A percentile compares a stretch with the other conserved stretches of the same genome.
Evolutionary conservation across 2,797 vertebrate genomes (phyloP).

Genomic region (Morus bassanus): DNA sequence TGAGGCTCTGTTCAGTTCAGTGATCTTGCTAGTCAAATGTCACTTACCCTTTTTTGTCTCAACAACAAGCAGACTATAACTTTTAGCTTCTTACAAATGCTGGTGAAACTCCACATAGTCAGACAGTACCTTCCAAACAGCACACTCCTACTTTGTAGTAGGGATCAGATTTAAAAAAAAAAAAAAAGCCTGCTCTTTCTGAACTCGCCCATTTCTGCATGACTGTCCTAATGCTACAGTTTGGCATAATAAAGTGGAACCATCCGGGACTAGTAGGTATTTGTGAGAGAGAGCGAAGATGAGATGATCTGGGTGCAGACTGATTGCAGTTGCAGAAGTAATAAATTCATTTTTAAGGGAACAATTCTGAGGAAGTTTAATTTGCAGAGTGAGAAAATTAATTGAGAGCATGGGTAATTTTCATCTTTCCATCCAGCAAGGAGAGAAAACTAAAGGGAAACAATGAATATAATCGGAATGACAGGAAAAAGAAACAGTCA

Average conservation of each 20-base stretch:
- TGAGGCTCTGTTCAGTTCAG: neutral
- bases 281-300: neutral
- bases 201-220: neutral
- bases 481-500: constrained; percentile 15
- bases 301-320: neutral
- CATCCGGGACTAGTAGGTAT: neutral
- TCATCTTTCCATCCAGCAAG: constrained; percentile 1
- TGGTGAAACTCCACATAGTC: neutral
- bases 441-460: neutral
- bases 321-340: neutral
- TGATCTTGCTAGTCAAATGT: neutral
- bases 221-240: neutral
- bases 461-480: neutral
- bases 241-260: neutral
- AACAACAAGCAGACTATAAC: neutral
- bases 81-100: neutral
- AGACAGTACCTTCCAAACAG: neutral
- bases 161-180: neutral
- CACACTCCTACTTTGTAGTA: neutral
- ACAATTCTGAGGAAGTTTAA: constrained; percentile 33
- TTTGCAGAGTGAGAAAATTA: constrained; percentile 29
- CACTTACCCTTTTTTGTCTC: neutral
- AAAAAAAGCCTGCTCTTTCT: neutral
- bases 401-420: constrained; percentile 16
- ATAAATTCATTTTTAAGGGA: constrained; percentile 10